Evolutionary conservation across 2,113 vertebrate genomes (phyloP).

Genomic region (Grantiella picta): DNA sequence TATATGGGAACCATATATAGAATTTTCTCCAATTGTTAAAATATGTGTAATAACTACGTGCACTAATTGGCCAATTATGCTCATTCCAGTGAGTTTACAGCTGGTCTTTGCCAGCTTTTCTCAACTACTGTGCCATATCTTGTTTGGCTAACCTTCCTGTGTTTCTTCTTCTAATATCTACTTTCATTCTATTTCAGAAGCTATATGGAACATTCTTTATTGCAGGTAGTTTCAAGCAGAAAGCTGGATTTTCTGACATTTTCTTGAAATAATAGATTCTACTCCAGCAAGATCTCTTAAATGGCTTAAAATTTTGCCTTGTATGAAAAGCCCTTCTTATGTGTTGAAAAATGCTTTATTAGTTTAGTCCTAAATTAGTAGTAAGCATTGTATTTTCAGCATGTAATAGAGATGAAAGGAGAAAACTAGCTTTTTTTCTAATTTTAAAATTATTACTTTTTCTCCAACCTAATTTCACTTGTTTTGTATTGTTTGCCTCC

Average conservation of each 20-base stretch:
- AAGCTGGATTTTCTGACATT: background rate
- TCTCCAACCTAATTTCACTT: background rate
- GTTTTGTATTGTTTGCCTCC: background rate
- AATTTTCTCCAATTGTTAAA: background rate
- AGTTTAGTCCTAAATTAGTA: background rate
- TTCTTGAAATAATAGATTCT: background rate
- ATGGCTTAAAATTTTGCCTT: background rate
- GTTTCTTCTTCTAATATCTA: background rate
- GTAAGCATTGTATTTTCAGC: background rate
- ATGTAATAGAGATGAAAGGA: background rate
- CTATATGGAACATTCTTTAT: background rate
- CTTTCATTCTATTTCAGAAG: background rate
- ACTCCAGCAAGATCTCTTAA: background rate
- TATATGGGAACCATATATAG: background rate
- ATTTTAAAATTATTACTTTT: background rate
- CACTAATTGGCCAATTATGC: conserved; percentile 10
- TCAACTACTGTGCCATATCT: background rate
- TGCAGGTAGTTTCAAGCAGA: background rate
- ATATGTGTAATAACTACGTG: background rate
- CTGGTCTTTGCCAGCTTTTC: background rate
- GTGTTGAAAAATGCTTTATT: background rate
- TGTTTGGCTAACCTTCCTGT: background rate
- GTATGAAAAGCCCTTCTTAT: background rate
- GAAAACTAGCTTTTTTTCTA: accelerated
- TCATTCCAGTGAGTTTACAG: conserved; percentile 4